phyloP scores from a whole-genome alignment of 2,888 invertebrate genomes.

The Scrobipalpa costella region DNA sequence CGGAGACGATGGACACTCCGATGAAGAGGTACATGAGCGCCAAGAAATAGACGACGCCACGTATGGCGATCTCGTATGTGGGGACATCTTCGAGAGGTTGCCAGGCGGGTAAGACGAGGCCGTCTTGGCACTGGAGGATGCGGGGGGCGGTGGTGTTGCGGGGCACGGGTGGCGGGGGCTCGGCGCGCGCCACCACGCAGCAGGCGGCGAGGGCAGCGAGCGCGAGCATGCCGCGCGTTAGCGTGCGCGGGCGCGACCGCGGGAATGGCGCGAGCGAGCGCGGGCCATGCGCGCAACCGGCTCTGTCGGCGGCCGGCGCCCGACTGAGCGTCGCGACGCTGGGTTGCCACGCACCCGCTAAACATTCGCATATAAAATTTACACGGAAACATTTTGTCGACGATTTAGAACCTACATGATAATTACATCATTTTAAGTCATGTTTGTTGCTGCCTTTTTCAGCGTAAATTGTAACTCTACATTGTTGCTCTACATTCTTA shows the following conservation, averaged over 20 bases:
- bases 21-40: constrained; percentile 96
- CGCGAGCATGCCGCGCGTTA: constrained; percentile 77
- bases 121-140: constrained; percentile 86
- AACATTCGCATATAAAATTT: not conserved
- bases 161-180: constrained; percentile 63
- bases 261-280: constrained; percentile 71
- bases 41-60: constrained; percentile 95
- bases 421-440: not conserved
- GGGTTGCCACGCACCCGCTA: constrained; percentile 25
- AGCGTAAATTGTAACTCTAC: not conserved
- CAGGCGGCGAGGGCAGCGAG: constrained; percentile 75
- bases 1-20: constrained; percentile 99
- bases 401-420: not conserved
- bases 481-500: too few species aligned
- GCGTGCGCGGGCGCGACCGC: constrained; percentile 51
- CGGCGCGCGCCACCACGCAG: constrained; percentile 71
- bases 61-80: constrained; percentile 87
- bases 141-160: constrained; percentile 66
- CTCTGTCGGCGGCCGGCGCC: constrained; percentile 76
- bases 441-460: not conserved
- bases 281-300: constrained; percentile 59
- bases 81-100: constrained; percentile 89
- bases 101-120: constrained; percentile 95
- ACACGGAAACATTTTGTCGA: not conserved
- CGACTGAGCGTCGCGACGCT: constrained; percentile 68